These are phyloP conservation scores for Ectemnius continuus DNA, from an alignment of 2,888 invertebrate species.

Conservation along the genomic window DNA sequence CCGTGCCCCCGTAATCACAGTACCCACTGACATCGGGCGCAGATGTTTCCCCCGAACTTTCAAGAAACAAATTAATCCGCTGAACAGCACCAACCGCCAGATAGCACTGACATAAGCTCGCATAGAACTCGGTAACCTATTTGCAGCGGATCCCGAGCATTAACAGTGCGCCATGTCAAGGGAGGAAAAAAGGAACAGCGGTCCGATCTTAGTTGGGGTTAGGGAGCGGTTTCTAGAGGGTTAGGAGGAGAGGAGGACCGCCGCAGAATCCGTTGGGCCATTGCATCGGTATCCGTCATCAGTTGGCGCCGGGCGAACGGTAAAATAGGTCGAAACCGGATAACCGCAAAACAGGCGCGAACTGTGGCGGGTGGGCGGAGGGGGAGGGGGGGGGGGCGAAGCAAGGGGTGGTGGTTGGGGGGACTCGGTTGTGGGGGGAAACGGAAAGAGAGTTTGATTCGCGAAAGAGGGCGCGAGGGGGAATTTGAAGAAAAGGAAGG, in stretches of 20 bases:
- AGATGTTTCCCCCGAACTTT: too few species aligned
- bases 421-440: constrained; percentile 15
- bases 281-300: constrained; percentile 36
- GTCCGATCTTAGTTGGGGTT: constrained; percentile 18
- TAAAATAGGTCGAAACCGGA: constrained; percentile 56
- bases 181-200: not conserved
- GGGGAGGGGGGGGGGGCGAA: too few species aligned
- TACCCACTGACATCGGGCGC: too few species aligned
- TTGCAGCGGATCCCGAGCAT: not conserved
- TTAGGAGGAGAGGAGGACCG: not conserved
- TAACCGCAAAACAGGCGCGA: constrained; percentile 60
- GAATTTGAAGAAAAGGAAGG: not conserved
- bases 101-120: not conserved
- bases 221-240: not conserved
- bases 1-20: too few species aligned
- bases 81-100: too few species aligned
- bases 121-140: not conserved
- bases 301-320: constrained; percentile 28
- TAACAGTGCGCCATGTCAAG: not conserved
- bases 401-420: constrained; percentile 11
- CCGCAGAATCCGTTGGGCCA: constrained; percentile 26
- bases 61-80: too few species aligned
- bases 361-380: constrained; percentile 15
- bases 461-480: not conserved
- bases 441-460: constrained; percentile 2